A percentile compares a stretch with the other conserved stretches of the same genome.
phyloP scores from a whole-genome alignment of 1,140 invertebrate genomes.

The Drosophila setifemur region DNA sequence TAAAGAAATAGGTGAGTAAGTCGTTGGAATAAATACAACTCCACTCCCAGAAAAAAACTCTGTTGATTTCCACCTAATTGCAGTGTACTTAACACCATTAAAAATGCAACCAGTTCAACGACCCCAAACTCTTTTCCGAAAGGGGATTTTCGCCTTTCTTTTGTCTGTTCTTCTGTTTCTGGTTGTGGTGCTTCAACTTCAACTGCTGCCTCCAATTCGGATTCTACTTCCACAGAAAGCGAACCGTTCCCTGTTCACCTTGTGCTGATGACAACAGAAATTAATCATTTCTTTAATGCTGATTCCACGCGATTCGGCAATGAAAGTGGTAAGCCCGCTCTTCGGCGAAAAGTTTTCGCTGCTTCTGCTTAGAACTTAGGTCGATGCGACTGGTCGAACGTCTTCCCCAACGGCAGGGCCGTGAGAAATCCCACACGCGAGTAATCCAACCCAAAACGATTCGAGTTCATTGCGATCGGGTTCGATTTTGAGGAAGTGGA shows the following conservation, averaged over 20 bases:
- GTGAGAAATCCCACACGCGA: conserved; percentile 52
- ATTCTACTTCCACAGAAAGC: conserved; percentile 61
- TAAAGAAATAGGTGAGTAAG: too few relatives aligned
- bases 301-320: conserved; percentile 54
- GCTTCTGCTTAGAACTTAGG: conserved; percentile 10
- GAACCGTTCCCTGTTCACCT: conserved; percentile 33
- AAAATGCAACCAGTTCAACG: conserved; percentile 43
- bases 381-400: conserved; percentile 40
- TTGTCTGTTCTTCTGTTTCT: conserved; percentile 11
- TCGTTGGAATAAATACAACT: not conserved
- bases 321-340: conserved; percentile 53
- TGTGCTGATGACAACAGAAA: conserved; percentile 56
- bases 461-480: conserved; percentile 60
- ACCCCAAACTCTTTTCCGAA: conserved; percentile 36
- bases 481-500: conserved; percentile 72
- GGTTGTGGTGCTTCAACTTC: conserved; percentile 13
- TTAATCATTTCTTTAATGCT: conserved; percentile 45
- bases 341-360: conserved; percentile 64
- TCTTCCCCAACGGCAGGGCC: conserved; percentile 42
- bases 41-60: conserved; percentile 3
- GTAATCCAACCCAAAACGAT: conserved; percentile 6
- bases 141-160: conserved; percentile 37
- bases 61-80: conserved; percentile 27
- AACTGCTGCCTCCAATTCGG: not conserved
- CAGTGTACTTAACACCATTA: conserved; percentile 56